A percentile compares a stretch with the other conserved stretches of the same genome.
phyloP scores from a whole-genome alignment of 2,797 vertebrate genomes.

The Scarus forsteni region DNA sequence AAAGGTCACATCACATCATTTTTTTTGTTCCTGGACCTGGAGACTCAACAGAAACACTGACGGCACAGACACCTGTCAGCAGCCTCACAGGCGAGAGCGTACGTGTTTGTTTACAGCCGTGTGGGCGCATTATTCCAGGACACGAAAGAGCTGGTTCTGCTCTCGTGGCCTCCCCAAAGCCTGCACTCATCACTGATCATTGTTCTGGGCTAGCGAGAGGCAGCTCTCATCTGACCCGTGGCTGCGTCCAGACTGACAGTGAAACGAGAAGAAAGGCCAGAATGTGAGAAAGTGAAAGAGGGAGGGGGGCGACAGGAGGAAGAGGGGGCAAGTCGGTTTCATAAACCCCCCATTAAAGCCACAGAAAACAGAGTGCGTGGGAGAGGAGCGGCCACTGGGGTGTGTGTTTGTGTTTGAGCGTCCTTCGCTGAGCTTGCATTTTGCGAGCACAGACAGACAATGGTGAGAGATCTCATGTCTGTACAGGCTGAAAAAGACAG shows the following conservation, averaged over 20 bases:
- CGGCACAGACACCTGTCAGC: constrained; percentile 27
- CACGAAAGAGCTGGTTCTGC: constrained; percentile 71
- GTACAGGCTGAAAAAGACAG: constrained; percentile 69
- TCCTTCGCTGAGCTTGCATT: constrained; percentile 80
- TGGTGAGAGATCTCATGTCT: constrained; percentile 77
- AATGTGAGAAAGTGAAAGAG: constrained; percentile 16
- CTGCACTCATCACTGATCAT: constrained; percentile 53
- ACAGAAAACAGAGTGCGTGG: constrained; percentile 34
- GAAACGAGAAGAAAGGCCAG: constrained; percentile 5
- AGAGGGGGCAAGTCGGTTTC: constrained; percentile 33
- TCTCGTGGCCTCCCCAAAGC: constrained; percentile 71
- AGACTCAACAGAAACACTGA: constrained; percentile 34
- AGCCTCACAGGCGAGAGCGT: constrained; percentile 20
- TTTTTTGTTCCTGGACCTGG: constrained; percentile 1
- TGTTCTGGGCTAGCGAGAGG: constrained; percentile 65
- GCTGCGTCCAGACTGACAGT: constrained; percentile 46
- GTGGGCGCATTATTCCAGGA: constrained; percentile 28
- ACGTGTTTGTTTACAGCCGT: constrained; percentile 62
- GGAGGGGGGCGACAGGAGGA: constrained; percentile 26
- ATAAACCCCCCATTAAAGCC: constrained; percentile 41
- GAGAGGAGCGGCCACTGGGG: constrained; percentile 46
- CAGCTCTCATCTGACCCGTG: constrained; percentile 51
- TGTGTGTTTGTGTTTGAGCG: constrained; percentile 36
- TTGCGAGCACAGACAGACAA: constrained; percentile 74
- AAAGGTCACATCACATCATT: not conserved